phyloP scores from a whole-genome alignment of 2,113 vertebrate species.

The Talpa occidentalis region DNA sequence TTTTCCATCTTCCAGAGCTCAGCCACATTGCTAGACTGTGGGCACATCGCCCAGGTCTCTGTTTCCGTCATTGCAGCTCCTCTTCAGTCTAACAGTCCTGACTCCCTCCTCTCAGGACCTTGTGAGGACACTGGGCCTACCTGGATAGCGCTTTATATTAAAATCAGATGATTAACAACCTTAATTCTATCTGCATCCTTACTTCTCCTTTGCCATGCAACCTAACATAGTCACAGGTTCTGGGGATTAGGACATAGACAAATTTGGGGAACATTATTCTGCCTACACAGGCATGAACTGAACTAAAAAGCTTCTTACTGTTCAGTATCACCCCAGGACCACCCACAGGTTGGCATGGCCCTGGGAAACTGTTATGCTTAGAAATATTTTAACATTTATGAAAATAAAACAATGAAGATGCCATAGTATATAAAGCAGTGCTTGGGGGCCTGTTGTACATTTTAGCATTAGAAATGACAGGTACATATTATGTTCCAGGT shows the following conservation, averaged over 20 bases:
- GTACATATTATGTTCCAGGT: background rate
- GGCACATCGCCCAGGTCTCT: background rate
- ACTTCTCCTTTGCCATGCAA: background rate
- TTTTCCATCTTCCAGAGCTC: background rate
- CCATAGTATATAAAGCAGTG: background rate
- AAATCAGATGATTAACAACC: background rate
- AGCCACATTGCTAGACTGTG: background rate
- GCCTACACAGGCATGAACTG: background rate
- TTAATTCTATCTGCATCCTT: background rate
- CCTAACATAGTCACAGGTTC: background rate
- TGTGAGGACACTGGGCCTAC: background rate
- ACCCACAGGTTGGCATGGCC: background rate
- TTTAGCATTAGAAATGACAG: background rate
- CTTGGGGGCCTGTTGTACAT: no score
- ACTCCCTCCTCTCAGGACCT: background rate
- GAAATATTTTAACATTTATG: background rate
- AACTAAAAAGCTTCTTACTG: background rate
- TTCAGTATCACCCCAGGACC: background rate
- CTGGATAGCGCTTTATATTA: background rate
- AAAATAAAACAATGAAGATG: background rate
- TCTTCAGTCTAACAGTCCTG: background rate
- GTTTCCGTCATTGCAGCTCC: background rate
- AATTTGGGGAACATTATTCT: background rate
- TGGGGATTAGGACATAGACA: fast-evolving
- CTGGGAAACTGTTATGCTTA: background rate